These are phyloP conservation scores for Drosophila mimica DNA, from an alignment of 2,888 invertebrate species.

Conservation along the genomic window DNA sequence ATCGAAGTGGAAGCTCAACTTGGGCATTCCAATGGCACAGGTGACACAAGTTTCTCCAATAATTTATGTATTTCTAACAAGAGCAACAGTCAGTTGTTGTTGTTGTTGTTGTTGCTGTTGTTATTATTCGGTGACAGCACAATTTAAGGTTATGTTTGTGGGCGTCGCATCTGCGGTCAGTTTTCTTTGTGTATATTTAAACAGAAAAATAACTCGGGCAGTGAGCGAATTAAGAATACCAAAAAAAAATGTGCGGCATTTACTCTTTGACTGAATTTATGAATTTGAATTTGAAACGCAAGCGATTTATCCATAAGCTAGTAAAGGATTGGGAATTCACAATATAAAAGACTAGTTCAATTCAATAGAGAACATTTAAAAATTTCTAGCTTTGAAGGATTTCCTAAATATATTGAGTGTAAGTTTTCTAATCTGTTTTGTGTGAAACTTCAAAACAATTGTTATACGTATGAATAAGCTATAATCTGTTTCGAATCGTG, in stretches of 20 bases:
- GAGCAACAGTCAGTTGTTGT: conserved; percentile 52
- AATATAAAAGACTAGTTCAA: not conserved
- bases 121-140: conserved; percentile 26
- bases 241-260: not conserved
- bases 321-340: not conserved
- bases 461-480: not conserved
- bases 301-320: not conserved
- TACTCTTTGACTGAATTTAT: not conserved
- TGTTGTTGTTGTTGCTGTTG: conserved; percentile 14
- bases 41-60: conserved; percentile 56
- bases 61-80: conserved; percentile 69
- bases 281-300: not conserved
- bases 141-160: conserved; percentile 22
- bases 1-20: conserved; percentile 47
- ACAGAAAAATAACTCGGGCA: not conserved
- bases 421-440: not conserved
- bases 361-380: not conserved
- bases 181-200: not conserved
- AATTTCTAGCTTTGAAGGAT: not conserved
- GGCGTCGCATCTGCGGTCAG: not conserved
- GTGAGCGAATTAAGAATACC: not conserved
- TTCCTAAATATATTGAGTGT: not conserved
- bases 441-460: not conserved
- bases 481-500: not conserved
- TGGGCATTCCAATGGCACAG: conserved; percentile 51